Evolutionary conservation across 2,888 invertebrate species (phyloP).

Genomic region (Mesorhabditis belari): DNA sequence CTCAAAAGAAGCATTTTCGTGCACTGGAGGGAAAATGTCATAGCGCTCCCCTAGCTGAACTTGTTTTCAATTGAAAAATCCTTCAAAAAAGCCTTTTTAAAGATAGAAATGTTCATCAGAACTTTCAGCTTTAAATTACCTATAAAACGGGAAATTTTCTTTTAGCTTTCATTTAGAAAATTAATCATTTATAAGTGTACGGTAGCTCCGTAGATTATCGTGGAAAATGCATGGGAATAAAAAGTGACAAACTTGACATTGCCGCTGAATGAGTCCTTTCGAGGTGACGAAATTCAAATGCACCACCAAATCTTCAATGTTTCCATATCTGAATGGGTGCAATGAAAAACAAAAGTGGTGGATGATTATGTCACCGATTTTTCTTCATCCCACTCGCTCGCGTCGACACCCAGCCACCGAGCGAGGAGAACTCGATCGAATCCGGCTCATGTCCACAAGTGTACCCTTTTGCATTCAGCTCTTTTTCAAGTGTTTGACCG

Average conservation of each 20-base stretch:
- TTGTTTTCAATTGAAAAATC: too few species aligned
- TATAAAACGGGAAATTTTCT: too few species aligned
- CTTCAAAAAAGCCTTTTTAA: too few species aligned
- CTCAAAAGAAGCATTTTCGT: too few species aligned
- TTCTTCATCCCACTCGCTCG: conserved; percentile 99
- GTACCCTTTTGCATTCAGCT: conserved; percentile 35
- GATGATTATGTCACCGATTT: conserved; percentile 69
- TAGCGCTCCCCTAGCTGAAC: too few species aligned
- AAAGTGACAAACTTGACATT: conserved; percentile 69
- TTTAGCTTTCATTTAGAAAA: too few species aligned
- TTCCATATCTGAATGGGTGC: conserved; percentile 32
- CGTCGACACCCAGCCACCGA: conserved; percentile 96
- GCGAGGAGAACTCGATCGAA: conserved; percentile 79
- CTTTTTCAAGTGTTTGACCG: conserved; percentile 38
- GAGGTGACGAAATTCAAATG: conserved; percentile 81
- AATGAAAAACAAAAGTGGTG: too few species aligned
- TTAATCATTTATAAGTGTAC: background rate
- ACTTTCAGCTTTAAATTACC: too few species aligned
- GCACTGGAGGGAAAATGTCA: too few species aligned
- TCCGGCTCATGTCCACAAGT: conserved; percentile 88
- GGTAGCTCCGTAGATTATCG: background rate
- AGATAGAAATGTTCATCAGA: too few species aligned
- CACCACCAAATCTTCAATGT: conserved; percentile 62
- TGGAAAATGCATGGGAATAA: too few species aligned
- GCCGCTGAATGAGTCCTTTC: conserved; percentile 75